A percentile compares a stretch with the other conserved stretches of the same genome.
Evolutionary conservation across 1,140 invertebrate genomes (phyloP).

Genomic region (Limonius californicus): DNA sequence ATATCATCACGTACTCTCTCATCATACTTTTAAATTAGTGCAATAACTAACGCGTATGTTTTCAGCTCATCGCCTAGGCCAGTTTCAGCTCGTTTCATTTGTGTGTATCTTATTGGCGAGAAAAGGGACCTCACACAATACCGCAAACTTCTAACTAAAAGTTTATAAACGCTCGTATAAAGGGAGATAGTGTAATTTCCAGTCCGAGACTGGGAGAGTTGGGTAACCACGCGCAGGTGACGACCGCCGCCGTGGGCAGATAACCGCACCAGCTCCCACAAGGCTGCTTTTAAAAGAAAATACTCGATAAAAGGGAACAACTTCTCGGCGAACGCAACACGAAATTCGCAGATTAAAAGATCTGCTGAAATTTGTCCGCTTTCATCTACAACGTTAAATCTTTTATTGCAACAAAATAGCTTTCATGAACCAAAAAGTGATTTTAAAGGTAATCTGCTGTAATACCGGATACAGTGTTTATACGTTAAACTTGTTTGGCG

Average conservation of each 20-base stretch:
- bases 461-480: too few species aligned
- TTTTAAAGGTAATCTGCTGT: too few species aligned
- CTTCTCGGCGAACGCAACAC: too few species aligned
- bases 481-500: too few species aligned
- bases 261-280: constrained; percentile 2
- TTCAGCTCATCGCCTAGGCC: too few species aligned
- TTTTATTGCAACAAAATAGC: too few species aligned
- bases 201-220: constrained; percentile 8
- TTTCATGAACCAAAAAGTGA: too few species aligned
- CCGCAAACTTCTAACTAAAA: constrained; percentile 5
- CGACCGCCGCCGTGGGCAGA: background rate
- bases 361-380: too few species aligned
- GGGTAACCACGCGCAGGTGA: constrained; percentile 9
- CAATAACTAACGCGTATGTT: too few species aligned
- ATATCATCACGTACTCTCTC: background rate
- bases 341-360: too few species aligned
- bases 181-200: constrained; percentile 4
- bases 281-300: constrained; percentile 1
- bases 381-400: too few species aligned
- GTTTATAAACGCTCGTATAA: background rate
- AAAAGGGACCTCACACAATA: background rate
- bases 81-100: background rate
- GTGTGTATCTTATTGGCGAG: background rate
- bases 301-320: background rate
- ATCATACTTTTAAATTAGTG: too few species aligned